These are phyloP conservation scores for Apis florea DNA, from an alignment of 1,140 invertebrate species.

Conservation along the genomic window DNA sequence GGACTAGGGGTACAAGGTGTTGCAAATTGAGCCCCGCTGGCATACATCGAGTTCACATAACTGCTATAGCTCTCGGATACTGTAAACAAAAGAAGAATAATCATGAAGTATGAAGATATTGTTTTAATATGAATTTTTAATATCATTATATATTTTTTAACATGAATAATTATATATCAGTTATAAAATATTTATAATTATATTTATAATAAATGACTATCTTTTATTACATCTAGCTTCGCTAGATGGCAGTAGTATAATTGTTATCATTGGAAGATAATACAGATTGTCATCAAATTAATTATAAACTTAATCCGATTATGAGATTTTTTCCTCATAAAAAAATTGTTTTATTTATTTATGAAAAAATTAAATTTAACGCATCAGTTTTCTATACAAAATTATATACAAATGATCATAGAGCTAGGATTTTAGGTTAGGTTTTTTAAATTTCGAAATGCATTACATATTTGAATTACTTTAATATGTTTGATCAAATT, in stretches of 20 bases:
- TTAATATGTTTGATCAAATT: neutral
- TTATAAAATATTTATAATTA: too few species aligned
- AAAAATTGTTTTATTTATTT: neutral
- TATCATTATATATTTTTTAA: neutral
- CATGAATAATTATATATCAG: neutral
- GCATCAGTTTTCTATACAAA: neutral
- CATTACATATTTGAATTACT: too few species aligned
- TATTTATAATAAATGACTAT: neutral
- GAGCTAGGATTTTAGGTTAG: neutral
- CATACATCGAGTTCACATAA: conserved; percentile 82
- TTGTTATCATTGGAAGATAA: neutral
- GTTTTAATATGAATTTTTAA: neutral
- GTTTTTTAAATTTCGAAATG: neutral
- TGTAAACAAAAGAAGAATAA: conserved; percentile 68
- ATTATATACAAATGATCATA: neutral
- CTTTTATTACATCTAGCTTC: neutral
- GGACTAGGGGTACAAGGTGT: conserved; percentile 82
- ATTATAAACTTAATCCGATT: conserved; percentile 2
- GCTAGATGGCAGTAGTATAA: neutral
- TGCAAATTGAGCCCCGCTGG: conserved; percentile 74
- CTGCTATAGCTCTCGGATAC: conserved; percentile 83
- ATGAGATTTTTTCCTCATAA: conserved; percentile 5
- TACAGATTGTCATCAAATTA: conserved; percentile 17
- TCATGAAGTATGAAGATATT: neutral
- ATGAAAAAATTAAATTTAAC: conserved; percentile 13